These are phyloP conservation scores for Erythrocebus patas DNA, from an alignment of 2,113 vertebrate genomes.

Conservation along the genomic window DNA sequence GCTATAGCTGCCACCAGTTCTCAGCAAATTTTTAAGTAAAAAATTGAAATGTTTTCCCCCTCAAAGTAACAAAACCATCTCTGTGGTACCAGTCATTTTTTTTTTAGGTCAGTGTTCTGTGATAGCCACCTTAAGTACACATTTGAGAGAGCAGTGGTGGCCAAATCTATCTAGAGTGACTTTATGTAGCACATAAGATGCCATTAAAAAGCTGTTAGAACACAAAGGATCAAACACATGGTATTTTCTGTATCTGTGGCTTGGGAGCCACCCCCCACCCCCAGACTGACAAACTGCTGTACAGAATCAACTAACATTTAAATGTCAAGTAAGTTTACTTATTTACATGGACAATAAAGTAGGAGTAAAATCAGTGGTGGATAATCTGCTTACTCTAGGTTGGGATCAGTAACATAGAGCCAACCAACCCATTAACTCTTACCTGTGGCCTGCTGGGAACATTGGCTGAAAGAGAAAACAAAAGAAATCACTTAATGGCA, in stretches of 20 bases:
- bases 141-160: background rate
- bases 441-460: constrained; percentile 85
- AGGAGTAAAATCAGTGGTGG: background rate
- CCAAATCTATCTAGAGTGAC: background rate
- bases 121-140: background rate
- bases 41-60: background rate
- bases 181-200: background rate
- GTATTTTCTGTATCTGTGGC: background rate
- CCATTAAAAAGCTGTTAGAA: background rate
- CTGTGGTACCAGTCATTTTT: background rate
- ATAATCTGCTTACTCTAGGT: background rate
- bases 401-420: background rate
- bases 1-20: background rate
- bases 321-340: background rate
- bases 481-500: background rate
- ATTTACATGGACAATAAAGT: constrained; percentile 22
- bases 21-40: background rate
- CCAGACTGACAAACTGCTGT: background rate
- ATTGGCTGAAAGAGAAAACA: constrained; percentile 84
- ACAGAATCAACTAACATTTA: constrained; percentile 5
- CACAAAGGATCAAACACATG: background rate
- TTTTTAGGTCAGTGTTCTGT: background rate
- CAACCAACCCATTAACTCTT: constrained; percentile 59
- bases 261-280: background rate
- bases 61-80: background rate